These are phyloP conservation scores for Melolontha melolontha DNA, from an alignment of 2,888 invertebrate genomes.

Conservation along the genomic window DNA sequence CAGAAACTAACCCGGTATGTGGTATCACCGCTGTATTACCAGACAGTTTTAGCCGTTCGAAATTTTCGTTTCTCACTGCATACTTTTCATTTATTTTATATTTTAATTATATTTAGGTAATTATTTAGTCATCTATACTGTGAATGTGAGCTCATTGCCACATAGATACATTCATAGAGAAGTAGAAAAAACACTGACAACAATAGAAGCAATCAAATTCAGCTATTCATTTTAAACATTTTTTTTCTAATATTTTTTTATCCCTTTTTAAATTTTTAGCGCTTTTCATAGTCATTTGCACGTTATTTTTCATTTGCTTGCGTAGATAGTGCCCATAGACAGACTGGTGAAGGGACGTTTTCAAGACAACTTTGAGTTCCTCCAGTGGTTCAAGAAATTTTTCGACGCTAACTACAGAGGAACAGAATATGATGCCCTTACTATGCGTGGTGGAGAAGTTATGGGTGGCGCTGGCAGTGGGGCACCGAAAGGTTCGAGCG, in stretches of 20 bases:
- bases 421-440: conserved; percentile 91
- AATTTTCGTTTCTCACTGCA: conserved; percentile 16
- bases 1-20: conserved; percentile 40
- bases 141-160: conserved; percentile 39
- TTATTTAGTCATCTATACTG: not conserved
- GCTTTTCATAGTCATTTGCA: conserved; percentile 41
- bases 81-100: conserved; percentile 11
- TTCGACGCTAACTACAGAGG: conserved; percentile 99
- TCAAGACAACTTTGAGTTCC: conserved; percentile 99
- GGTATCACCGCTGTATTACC: conserved; percentile 43
- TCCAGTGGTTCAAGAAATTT: conserved; percentile 99
- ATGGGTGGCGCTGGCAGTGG: conserved; percentile 83
- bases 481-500: conserved; percentile 69
- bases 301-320: conserved; percentile 43
- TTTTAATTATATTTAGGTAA: not conserved
- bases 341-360: conserved; percentile 97
- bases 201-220: conserved; percentile 13
- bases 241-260: conserved; percentile 6
- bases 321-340: conserved; percentile 92
- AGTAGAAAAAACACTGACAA: not conserved
- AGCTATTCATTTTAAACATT: conserved; percentile 17
- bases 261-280: conserved; percentile 28
- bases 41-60: conserved; percentile 30
- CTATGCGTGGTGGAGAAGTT: conserved; percentile 85
- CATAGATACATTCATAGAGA: not conserved